Evolutionary conservation across 2,113 vertebrate species (phyloP), one percentile per base, ranked within the genome.

Genomic region (Turdus rufiventris): DNA sequence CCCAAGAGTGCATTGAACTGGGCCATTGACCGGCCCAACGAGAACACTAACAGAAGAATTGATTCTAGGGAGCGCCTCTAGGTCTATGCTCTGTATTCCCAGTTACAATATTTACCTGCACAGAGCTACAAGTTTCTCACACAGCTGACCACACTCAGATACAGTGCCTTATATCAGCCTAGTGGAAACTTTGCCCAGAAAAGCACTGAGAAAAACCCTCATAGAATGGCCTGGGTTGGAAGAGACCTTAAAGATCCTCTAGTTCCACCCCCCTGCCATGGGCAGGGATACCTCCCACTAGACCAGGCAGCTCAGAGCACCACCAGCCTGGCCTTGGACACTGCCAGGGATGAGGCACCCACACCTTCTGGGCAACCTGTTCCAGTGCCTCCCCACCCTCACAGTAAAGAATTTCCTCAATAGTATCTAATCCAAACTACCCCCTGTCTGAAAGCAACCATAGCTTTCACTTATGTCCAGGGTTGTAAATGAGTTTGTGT

Each of bases 101-200:
- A 75, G 33, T 38, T 48, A 67, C 14, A 60, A 0, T 28, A n/a
- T 29, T 23, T 26, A 43, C 9, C 53, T n/a, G 24, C 14, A 23
- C 6, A 56, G 2, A 86, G 60, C 11, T 47, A 57, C 5, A 14
- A 10, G 6, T 7, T 86, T 48, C 47, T 57, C 57, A 61, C 31
- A 12, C 0, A 1, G 13, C 29, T 50, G 71, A 45, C 25, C 3
- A 11, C 18, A 5, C 8, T 50, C 38, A 18, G 36, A 21, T 6
- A 11, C 31, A 5, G 19, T 5, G 14, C 25, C 51, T 58, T 28
- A 0, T 3, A n/a, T 28, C 10, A 63, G 23, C 34, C 19, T 6
- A 25, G 15, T 36, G 87, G n/a, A 48, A 92, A 25, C 25, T 53
- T 12, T 21, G 23, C 16, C 33, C 65, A 62, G 51, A 58, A 88